Base-by-base conservation (phyloP, 2,113 vertebrate species). In the Bufo bufo region DNA sequence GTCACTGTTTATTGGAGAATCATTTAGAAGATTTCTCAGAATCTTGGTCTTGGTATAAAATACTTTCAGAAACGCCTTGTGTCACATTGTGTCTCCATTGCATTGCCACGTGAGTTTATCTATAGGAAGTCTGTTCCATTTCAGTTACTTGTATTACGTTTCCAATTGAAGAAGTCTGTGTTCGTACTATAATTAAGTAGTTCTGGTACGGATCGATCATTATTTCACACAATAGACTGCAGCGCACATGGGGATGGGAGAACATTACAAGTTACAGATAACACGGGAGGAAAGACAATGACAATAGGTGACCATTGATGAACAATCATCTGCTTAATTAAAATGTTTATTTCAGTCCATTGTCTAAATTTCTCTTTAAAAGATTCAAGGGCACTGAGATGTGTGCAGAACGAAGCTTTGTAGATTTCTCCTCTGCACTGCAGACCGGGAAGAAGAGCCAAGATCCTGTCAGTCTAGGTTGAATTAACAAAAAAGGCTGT, bases 401-500 rank as follows among this genome's bases (percentile, higher is more conserved):
- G 19, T 43, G 74, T 20, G 8, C 4, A 84, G 6, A 3, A 69
- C n/a, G 61, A 0, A 0, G 0, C 0, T 59, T 58, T 86, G 58
- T 84, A 12, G 85, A 69, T 87, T 71, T 61, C 61, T 50, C 72
- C 65, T 71, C 89, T 78, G 79, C 9, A 82, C 0, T 6, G 12
- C 12, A 78, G 45, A 85, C 43, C 45, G 71, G 20, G 2, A 59
- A 4, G 33, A 50, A 65, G 43, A 84, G 85, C 85, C 81, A 91
- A 86, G 50, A 72, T 58, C 20, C 0, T 86, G 87, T 65, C 85
- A 86, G 7, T 61, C 47, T 88, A 87, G 79, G 85, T 77, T 66
- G 23, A 90, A 89, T 87, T 90, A 89, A 45, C 79, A 89, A 90
- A 88, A 82, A 81, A 82, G 12, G 71, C 19, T 87, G 43, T 16